These are phyloP conservation scores for Drosophila putrida DNA, from an alignment of 2,888 invertebrate species.

Conservation along the genomic window DNA sequence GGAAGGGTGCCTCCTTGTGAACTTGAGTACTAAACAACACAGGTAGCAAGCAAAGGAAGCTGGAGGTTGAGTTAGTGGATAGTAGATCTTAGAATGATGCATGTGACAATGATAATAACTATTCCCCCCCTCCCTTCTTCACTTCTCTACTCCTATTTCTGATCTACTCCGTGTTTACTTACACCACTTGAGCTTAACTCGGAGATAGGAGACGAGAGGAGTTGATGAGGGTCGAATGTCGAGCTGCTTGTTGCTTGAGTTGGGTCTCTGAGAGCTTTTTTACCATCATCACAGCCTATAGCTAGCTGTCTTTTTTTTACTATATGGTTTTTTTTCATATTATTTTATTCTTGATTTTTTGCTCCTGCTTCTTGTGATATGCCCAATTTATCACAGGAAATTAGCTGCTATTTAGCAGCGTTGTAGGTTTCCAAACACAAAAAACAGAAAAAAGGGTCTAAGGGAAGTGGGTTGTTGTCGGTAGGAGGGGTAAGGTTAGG, in stretches of 20 bases:
- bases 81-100: slow-evolving; percentile 11
- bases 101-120: slow-evolving; percentile 50
- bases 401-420: slow-evolving; percentile 83
- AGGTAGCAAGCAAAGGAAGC: slow-evolving; percentile 5
- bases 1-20: slow-evolving; percentile 4
- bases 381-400: slow-evolving; percentile 83
- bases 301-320: neutral
- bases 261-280: slow-evolving; percentile 52
- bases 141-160: neutral
- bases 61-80: slow-evolving; percentile 5
- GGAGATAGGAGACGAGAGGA: too few species aligned
- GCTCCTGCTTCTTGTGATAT: slow-evolving; percentile 63
- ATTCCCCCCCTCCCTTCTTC: neutral
- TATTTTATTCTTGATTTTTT: slow-evolving; percentile 28
- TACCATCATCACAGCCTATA: slow-evolving; percentile 11
- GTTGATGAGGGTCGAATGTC: slow-evolving; percentile 66
- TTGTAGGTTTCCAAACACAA: slow-evolving; percentile 54
- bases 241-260: too few species aligned
- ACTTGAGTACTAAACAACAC: slow-evolving; percentile 7
- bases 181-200: slow-evolving; percentile 78
- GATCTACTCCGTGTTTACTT: slow-evolving; percentile 65
- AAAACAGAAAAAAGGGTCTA: slow-evolving; percentile 7
- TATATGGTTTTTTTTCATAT: slow-evolving; percentile 21
- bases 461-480: slow-evolving; percentile 14
- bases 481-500: slow-evolving; percentile 15